A percentile compares a stretch with the other conserved stretches of the same genome.
Evolutionary conservation across 1,140 invertebrate genomes (phyloP).

Genomic region (Pseudoatta argentina): DNA sequence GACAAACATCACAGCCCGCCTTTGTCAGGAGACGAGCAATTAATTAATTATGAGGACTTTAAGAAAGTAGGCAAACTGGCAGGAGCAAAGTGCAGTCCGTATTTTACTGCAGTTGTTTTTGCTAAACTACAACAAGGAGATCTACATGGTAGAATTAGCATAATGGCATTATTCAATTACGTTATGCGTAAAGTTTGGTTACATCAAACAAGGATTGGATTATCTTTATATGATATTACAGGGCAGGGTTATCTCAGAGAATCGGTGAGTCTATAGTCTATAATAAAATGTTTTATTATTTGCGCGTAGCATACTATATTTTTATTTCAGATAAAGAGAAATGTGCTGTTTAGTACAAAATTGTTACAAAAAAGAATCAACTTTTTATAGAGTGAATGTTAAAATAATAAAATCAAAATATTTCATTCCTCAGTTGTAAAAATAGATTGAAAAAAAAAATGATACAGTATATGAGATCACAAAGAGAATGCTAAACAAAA

Average conservation of each 20-base stretch:
- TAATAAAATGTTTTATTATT: conserved; percentile 39
- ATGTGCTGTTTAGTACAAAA: neutral
- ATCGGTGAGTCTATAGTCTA: conserved; percentile 87
- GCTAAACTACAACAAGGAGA: conserved; percentile 94
- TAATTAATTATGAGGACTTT: conserved; percentile 95
- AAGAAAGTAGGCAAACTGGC: conserved; percentile 91
- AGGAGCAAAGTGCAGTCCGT: conserved; percentile 89
- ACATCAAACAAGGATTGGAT: conserved; percentile 96
- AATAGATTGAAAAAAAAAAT: too few species aligned
- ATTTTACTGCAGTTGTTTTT: conserved; percentile 95
- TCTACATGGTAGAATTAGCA: conserved; percentile 92
- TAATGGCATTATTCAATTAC: conserved; percentile 96
- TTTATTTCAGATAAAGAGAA: conserved; percentile 38
- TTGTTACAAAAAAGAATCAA: neutral
- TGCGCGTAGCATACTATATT: neutral
- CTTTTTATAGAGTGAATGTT: neutral
- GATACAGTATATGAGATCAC: too few species aligned
- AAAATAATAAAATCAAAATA: neutral
- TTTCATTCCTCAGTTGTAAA: neutral
- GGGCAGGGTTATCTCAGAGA: conserved; percentile 97
- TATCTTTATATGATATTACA: conserved; percentile 96
- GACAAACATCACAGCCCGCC: conserved; percentile 93
- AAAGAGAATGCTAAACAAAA: too few species aligned
- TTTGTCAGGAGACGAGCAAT: conserved; percentile 91
- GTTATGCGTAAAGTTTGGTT: conserved; percentile 98